Evolutionary conservation across 30 jellyfish, hydroid and myxozoan species (phyloP), one percentile per base, ranked within the genome.

Genomic region (Pseudorhiza aurosa): DNA sequence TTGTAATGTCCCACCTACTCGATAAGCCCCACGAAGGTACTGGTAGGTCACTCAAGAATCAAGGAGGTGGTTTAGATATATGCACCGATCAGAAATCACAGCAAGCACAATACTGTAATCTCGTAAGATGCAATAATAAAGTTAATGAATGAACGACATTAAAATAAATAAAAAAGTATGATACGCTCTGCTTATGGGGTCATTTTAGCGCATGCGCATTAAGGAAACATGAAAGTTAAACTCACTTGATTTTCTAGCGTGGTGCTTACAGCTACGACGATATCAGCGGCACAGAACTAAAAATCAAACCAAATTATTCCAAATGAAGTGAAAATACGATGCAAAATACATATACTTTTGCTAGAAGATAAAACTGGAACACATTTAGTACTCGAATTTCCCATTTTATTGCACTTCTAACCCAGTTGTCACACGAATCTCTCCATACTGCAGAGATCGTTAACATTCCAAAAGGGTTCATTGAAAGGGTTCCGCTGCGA

Each of bases 271-370:
- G 99, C 97, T 32, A 18, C 59, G 33, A 82, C 96, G 29, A 87
- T 79, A 87, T 93, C 99, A 7, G 87, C 88, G 15, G 99, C 99
- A 86, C 99, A 93, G 29, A 86, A 63, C 99, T 93, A 25, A 44
- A 62, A 45, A 26, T 6, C 2, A 49, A 70, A 70, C 22, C 12
- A 8, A 55, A 59, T 22, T 28, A 21, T 7, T 9, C 68, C 15
- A 21, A 53, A 8, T 21, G 42, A 11, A 58, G n/a, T n/a, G n/a
- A n/a, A n/a, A n/a, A n/a, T n/a, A n/a, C n/a, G n/a, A n/a, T n/a
- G n/a, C 9, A 8, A 15, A 42, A 42, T 15, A 42, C 9, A 42
- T 42, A 9, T 8, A 42, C 15, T 42, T 42, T 8, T 42, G 9
- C 55, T 42, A 15, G 15, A 42, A 42, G 15, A 42, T 42, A 42